Base-by-base conservation (phyloP, 2,888 invertebrate species). In the Protonemura montana region DNA sequence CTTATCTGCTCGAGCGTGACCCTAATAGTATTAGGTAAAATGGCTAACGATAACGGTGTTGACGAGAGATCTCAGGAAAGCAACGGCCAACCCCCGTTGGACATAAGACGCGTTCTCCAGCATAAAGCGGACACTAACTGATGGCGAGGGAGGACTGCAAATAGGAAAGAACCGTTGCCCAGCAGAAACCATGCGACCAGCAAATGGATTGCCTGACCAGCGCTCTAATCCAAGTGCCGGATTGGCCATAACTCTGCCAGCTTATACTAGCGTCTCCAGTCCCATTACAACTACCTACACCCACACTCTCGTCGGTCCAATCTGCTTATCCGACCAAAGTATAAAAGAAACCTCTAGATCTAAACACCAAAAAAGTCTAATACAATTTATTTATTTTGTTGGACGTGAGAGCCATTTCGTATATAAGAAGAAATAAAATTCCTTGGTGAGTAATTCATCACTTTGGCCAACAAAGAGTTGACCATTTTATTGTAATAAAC, bases 361-460 rank as follows among this genome's bases (percentile, higher is more conserved):
- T 26, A 26, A 25, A 28, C 26, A 25, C 25, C 5, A 76, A 78
- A 28, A 78, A 78, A 78, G 28, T 28, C 6, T 78, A 78, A 78
- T 59, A 59, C 78, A 78, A 78, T 78, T 78, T 78, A 78, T 78
- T 78, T 78, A 78, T 78, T 78, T 78, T 28, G 13, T 78, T 59
- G 21, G 13, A 59, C 78, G 27, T 27, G 78, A 10, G 26, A 26
- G 25, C 13, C 78, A 27, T 78, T 28, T 28, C 25, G 78, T 26
- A 78, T 35, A 35, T 35, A 21, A 21, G 59, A 59, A 59, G 59
- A 59, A 78, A 28, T 78, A 78, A 28, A 27, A 78, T 78, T 78
- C 78, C 78, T 78, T 5, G 2, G 78, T 26, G 78, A n/a, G 78
- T 26, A 78, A 78, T 78, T 28, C 27, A 78, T 78, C 78, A 78